Evolutionary conservation across 1,140 invertebrate species (phyloP).

Genomic region (Drosophila sp.): DNA sequence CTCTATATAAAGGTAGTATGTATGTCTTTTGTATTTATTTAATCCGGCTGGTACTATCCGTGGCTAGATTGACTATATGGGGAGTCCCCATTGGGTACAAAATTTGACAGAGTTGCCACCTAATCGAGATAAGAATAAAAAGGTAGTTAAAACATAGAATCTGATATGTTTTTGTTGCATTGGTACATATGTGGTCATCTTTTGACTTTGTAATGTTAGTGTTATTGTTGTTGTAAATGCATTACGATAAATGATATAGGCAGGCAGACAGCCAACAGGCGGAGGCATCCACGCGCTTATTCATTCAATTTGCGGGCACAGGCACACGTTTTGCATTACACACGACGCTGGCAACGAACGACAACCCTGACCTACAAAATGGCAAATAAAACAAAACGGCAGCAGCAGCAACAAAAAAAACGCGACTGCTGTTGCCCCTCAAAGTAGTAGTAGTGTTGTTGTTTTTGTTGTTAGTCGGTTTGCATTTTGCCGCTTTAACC

Average conservation of each 20-base stretch:
- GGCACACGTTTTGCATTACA: constrained; percentile 72
- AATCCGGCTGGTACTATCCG: too few relatives aligned
- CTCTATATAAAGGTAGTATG: too few relatives aligned
- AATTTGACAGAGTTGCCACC: background rate
- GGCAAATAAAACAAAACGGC: constrained; percentile 35
- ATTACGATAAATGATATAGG: constrained; percentile 51
- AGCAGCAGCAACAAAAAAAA: constrained; percentile 39
- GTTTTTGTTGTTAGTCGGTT: constrained; percentile 24
- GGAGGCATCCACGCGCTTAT: constrained; percentile 56
- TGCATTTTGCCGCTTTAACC: constrained; percentile 53
- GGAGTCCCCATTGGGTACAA: too few relatives aligned
- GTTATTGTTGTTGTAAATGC: constrained; percentile 28
- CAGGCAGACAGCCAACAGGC: background rate
- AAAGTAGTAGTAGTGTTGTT: constrained; percentile 28
- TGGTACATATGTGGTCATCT: background rate
- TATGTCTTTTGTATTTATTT: too few relatives aligned
- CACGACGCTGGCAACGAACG: constrained; percentile 64
- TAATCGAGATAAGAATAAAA: background rate
- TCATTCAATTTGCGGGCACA: constrained; percentile 76
- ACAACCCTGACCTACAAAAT: constrained; percentile 78
- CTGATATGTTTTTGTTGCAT: background rate
- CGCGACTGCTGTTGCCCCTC: constrained; percentile 44
- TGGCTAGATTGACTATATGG: too few relatives aligned
- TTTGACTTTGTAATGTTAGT: constrained; percentile 33
- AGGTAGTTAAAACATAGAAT: background rate